Conservation (phyloP, 2,113 vertebrate genomes). For the Ursus arctos region DNA sequence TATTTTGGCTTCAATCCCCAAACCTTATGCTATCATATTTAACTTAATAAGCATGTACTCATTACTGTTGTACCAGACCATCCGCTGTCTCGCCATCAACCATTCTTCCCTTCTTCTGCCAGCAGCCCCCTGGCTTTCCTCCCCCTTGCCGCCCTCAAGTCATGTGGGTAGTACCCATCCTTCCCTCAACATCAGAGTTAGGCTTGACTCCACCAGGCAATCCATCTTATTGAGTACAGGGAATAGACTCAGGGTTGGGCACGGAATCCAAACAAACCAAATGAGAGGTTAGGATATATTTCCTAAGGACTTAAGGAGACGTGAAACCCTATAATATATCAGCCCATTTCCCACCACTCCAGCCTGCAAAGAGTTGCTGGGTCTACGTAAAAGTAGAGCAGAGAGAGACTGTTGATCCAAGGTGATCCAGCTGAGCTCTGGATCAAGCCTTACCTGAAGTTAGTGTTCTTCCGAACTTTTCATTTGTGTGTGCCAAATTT, state of each 20-base stretch:
- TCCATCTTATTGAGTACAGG: background rate
- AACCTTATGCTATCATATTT: slow-evolving; percentile 69
- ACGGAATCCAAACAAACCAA: background rate
- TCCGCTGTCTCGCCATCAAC: slow-evolving; percentile 1
- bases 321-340: background rate
- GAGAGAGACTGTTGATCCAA: background rate
- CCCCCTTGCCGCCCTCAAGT: background rate
- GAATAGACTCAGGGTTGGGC: background rate
- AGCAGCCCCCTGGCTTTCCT: background rate
- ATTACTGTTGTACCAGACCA: background rate
- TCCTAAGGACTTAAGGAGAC: background rate
- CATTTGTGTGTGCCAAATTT: background rate
- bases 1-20: slow-evolving; percentile 76
- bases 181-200: background rate
- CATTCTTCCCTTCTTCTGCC: background rate
- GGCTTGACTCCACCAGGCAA: background rate
- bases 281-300: background rate
- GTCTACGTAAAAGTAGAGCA: background rate
- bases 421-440: background rate
- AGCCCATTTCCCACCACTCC: background rate
- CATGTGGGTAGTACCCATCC: background rate
- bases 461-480: background rate
- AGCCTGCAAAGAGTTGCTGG: background rate
- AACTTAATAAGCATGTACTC: slow-evolving; percentile 66
- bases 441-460: slow-evolving; percentile 14